Conservation (phyloP, 2,797 vertebrate species). For the Squalus acanthias region DNA sequence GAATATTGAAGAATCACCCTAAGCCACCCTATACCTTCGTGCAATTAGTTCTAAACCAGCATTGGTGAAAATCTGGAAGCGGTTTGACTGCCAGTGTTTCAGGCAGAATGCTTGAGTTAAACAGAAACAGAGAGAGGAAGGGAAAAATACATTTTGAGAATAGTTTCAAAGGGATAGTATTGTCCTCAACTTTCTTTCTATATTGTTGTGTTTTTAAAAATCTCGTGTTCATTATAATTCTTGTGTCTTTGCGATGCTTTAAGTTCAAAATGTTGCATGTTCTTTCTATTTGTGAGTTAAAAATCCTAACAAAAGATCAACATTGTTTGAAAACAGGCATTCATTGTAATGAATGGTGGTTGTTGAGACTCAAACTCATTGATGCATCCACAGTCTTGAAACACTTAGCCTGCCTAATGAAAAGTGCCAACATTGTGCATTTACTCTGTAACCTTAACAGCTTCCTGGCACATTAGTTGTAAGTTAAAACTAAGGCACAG, state of each 20-base stretch:
- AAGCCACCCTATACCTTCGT: background rate
- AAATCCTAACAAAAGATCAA: background rate
- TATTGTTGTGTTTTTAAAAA: background rate
- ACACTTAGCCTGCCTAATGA: slow-evolving; percentile 22
- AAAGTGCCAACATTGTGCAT: slow-evolving; percentile 15
- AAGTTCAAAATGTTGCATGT: background rate
- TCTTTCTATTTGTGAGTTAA: background rate
- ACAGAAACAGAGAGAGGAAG: background rate
- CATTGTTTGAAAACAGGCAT: slow-evolving; percentile 27
- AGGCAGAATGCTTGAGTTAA: background rate
- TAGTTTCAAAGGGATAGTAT: background rate
- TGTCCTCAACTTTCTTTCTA: background rate
- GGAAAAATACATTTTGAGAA: background rate
- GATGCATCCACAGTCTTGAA: slow-evolving; percentile 32
- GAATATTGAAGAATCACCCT: background rate
- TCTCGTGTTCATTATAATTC: background rate
- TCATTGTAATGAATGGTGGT: slow-evolving; percentile 20
- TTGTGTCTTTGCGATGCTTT: background rate
- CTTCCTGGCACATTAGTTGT: slow-evolving; percentile 33
- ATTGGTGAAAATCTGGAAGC: background rate
- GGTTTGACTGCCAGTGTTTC: background rate
- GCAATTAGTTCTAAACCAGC: background rate
- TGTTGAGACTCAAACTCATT: slow-evolving; percentile 30
- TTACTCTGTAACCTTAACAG: slow-evolving; percentile 15
- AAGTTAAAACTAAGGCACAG: slow-evolving; percentile 27